phyloP scores from a whole-genome alignment of 2,797 vertebrate genomes.

The Stomatorhinus walkeri region DNA sequence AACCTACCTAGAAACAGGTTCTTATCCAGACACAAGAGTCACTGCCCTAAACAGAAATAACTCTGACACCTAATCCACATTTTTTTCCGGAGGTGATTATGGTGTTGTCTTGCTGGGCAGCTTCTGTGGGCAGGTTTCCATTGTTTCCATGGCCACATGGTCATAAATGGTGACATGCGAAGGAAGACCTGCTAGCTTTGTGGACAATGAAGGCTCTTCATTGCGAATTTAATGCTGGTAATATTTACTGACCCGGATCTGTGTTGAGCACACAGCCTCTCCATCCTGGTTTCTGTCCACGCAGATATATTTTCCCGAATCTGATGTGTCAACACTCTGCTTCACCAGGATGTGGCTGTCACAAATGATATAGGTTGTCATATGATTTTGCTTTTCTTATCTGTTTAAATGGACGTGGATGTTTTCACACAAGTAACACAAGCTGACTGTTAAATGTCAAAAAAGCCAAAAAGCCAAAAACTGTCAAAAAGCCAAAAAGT shows the following conservation, averaged over 20 bases:
- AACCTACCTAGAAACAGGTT: not conserved
- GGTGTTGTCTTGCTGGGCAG: not conserved
- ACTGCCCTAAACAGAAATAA: not conserved
- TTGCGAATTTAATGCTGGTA: not conserved
- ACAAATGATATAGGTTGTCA: not conserved
- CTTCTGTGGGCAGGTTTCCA: not conserved
- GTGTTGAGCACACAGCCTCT: conserved; percentile 40
- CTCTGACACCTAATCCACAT: not conserved
- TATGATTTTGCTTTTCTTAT: not conserved
- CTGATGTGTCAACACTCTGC: conserved; percentile 40
- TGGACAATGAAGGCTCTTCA: not conserved
- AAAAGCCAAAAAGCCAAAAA: not conserved
- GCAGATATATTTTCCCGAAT: conserved; percentile 45
- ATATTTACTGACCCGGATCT: conserved; percentile 41
- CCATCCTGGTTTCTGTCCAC: conserved; percentile 43
- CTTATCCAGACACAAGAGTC: not conserved
- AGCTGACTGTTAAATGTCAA: not conserved
- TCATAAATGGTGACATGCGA: not conserved
- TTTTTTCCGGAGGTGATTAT: not conserved
- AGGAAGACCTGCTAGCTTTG: not conserved
- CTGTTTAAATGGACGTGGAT: not conserved
- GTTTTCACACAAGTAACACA: not conserved
- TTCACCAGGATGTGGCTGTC: conserved; percentile 46
- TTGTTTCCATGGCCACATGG: not conserved
- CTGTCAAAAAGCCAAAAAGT: not conserved